Evolutionary conservation across 2,888 invertebrate species (phyloP).

Genomic region (Nemotelus pantherinus): DNA sequence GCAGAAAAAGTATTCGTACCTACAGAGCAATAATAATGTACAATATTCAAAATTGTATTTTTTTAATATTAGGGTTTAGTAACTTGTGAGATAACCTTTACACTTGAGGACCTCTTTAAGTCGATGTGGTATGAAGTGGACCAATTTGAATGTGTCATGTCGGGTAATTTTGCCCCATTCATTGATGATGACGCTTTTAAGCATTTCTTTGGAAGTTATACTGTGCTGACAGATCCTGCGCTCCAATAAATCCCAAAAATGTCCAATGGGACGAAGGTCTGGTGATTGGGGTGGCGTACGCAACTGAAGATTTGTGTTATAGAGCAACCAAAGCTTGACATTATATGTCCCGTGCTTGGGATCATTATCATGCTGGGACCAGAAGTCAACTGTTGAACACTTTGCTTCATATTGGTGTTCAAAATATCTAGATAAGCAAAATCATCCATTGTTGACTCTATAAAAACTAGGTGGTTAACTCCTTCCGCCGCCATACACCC

Average conservation of each 20-base stretch:
- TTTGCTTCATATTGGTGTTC: conserved; percentile 27
- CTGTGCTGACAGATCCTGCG: not conserved
- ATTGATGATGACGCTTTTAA: not conserved
- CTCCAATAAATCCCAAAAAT: conserved; percentile 14
- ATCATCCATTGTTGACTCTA: conserved; percentile 24
- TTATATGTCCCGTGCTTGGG: conserved; percentile 41
- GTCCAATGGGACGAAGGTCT: conserved; percentile 28
- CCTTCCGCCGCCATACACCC: conserved; percentile 36
- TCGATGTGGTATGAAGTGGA: too few relatives aligned
- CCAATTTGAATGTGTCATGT: not conserved
- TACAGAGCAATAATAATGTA: too few relatives aligned
- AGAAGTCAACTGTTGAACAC: conserved; percentile 19
- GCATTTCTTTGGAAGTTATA: conserved; percentile 1
- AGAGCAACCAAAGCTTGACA: conserved; percentile 33
- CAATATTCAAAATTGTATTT: too few relatives aligned
- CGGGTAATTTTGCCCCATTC: not conserved
- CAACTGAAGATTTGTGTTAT: conserved; percentile 8
- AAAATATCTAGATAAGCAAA: conserved; percentile 20
- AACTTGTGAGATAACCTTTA: not conserved
- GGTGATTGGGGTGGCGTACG: conserved; percentile 26
- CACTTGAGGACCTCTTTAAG: not conserved
- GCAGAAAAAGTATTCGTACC: too few relatives aligned
- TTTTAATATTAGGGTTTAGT: not conserved
- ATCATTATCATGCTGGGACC: conserved; percentile 47
- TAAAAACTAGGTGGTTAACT: conserved; percentile 15